These are phyloP conservation scores for Myzus persicae DNA, from an alignment of 1,140 invertebrate genomes.

Conservation along the genomic window DNA sequence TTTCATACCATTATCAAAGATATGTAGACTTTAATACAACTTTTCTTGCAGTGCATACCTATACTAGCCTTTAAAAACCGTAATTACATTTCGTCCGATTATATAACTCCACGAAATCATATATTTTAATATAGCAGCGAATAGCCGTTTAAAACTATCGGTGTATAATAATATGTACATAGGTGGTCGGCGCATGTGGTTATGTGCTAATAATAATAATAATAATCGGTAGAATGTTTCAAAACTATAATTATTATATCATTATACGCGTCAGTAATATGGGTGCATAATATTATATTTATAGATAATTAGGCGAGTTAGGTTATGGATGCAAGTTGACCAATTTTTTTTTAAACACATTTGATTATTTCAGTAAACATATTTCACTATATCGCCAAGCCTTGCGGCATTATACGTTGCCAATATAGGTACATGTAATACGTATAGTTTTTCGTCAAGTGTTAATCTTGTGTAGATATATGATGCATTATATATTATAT, in stretches of 20 bases:
- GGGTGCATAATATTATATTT: not conserved
- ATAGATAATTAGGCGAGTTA: not conserved
- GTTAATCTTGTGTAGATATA: not conserved
- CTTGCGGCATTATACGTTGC: not conserved
- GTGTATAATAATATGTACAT: no score
- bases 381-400: not conserved
- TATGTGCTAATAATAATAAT: not conserved
- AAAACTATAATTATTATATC: not conserved
- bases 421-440: no score
- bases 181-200: no score
- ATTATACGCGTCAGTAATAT: not conserved
- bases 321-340: not conserved
- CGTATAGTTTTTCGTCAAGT: not conserved
- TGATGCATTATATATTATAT: no score
- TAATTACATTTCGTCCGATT: not conserved
- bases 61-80: not conserved
- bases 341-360: not conserved
- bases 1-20: not conserved
- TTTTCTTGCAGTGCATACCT: not conserved
- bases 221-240: not conserved
- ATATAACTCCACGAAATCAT: not conserved
- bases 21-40: not conserved
- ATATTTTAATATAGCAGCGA: not conserved
- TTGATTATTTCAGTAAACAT: not conserved
- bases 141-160: no score